phyloP scores from a whole-genome alignment of 2,113 vertebrate species.

The Rhinoderma darwinii region DNA sequence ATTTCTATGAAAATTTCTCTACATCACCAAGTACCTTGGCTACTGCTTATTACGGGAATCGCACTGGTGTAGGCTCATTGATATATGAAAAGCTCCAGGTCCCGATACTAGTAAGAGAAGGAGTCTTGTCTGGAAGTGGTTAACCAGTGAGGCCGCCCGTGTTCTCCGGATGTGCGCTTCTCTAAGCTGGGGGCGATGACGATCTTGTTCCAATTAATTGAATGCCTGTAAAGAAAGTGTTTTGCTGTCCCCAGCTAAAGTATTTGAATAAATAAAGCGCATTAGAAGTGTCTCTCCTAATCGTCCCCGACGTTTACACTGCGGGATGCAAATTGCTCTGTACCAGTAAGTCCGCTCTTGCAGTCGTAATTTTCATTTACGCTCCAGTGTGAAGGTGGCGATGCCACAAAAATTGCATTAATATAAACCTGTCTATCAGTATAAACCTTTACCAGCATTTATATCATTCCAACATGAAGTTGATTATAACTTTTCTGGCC shows the following conservation, averaged over 20 bases:
- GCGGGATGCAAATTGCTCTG: constrained; percentile 61
- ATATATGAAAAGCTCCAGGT: neutral
- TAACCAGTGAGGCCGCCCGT: neutral
- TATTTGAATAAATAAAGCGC: constrained; percentile 62
- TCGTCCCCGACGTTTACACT: constrained; percentile 59
- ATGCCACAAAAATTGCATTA: neutral
- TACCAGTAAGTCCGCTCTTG: neutral
- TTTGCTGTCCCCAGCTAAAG: constrained; percentile 35
- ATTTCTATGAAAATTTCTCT: too few relatives aligned
- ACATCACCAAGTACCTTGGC: too few relatives aligned
- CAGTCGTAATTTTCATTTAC: constrained; percentile 6
- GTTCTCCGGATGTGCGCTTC: neutral
- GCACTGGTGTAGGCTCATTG: neutral
- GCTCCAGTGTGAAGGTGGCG: neutral
- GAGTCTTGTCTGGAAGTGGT: neutral
- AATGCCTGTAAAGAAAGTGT: constrained; percentile 47
- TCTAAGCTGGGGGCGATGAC: neutral
- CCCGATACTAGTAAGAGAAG: neutral
- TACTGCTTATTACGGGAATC: too few relatives aligned
- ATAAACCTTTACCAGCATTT: neutral
- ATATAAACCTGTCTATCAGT: neutral
- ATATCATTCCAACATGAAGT: neutral
- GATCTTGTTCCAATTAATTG: constrained; percentile 52
- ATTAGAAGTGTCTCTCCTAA: constrained; percentile 61
- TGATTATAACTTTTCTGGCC: neutral